Conservation (phyloP, 2,113 vertebrate genomes). For the Cinclus mexicanus region DNA sequence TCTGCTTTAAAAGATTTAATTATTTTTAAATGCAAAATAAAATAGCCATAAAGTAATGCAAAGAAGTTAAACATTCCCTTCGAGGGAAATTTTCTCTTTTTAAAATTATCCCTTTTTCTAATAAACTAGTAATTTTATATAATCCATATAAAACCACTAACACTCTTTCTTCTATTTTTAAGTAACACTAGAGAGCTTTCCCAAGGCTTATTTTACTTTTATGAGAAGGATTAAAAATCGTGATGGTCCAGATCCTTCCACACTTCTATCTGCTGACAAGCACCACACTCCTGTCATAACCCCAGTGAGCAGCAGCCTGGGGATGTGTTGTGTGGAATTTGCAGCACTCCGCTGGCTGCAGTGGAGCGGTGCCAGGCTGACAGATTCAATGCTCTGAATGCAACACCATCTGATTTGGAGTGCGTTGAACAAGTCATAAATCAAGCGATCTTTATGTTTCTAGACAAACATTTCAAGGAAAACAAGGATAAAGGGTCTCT, state of each 20-base stretch:
- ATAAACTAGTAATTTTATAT: conserved; percentile 55
- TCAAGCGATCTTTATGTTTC: neutral
- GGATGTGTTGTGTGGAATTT: neutral
- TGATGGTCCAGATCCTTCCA: conserved; percentile 26
- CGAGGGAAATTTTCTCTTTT: conserved; percentile 29
- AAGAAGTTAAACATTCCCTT: neutral
- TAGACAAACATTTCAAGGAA: conserved; percentile 46
- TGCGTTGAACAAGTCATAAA: conserved; percentile 41
- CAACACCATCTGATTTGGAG: conserved; percentile 28
- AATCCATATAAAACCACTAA: conserved; percentile 59
- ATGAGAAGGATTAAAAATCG: conserved; percentile 44
- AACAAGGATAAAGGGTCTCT: conserved; percentile 44
- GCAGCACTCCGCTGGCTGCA: neutral
- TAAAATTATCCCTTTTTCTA: conserved; percentile 45
- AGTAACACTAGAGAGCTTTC: conserved; percentile 32
- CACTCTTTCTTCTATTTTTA: conserved; percentile 53
- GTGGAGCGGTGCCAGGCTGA: conserved; percentile 24
- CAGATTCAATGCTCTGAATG: conserved; percentile 38
- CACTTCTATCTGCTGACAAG: conserved; percentile 21
- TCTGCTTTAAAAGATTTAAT: neutral
- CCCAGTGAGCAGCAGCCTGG: neutral
- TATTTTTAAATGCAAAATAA: conserved; percentile 21
- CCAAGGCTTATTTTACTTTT: conserved; percentile 56
- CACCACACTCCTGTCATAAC: neutral
- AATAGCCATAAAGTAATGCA: neutral